These are phyloP conservation scores for Drosophila trichaetosa DNA, from an alignment of 2,888 invertebrate genomes.

Conservation along the genomic window DNA sequence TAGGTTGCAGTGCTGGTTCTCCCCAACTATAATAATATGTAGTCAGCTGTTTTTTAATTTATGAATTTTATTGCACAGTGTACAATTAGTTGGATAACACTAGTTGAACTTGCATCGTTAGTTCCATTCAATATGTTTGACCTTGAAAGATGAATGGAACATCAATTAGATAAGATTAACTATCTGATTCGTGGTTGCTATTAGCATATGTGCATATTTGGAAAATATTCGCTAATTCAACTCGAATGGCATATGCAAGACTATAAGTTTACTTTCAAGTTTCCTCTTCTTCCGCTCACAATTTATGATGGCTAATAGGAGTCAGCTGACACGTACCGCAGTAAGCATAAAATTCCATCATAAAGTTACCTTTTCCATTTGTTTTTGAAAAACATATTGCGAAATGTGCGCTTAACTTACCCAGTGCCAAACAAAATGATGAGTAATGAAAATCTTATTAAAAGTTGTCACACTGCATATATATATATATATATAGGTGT, in stretches of 20 bases:
- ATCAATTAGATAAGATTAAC: background rate
- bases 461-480: background rate
- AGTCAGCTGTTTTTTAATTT: background rate
- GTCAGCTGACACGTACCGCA: constrained; percentile 32
- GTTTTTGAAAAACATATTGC: constrained; percentile 1
- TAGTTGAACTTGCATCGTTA: background rate
- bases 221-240: background rate
- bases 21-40: background rate
- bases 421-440: too few relatives aligned
- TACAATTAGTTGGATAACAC: background rate
- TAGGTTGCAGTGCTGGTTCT: too few relatives aligned
- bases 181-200: background rate
- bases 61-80: background rate
- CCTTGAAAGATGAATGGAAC: background rate
- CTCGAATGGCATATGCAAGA: background rate
- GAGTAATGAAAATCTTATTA: background rate
- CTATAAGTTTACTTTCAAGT: background rate
- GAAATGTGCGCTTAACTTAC: constrained; percentile 3
- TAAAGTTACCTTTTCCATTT: constrained; percentile 25
- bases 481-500: background rate
- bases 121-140: background rate
- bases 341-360: constrained; percentile 11
- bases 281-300: background rate
- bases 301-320: constrained; percentile 1
- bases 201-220: background rate